Evolutionary conservation across 2,113 vertebrate species (phyloP).

Genomic region (Motacilla tschutschensis): DNA sequence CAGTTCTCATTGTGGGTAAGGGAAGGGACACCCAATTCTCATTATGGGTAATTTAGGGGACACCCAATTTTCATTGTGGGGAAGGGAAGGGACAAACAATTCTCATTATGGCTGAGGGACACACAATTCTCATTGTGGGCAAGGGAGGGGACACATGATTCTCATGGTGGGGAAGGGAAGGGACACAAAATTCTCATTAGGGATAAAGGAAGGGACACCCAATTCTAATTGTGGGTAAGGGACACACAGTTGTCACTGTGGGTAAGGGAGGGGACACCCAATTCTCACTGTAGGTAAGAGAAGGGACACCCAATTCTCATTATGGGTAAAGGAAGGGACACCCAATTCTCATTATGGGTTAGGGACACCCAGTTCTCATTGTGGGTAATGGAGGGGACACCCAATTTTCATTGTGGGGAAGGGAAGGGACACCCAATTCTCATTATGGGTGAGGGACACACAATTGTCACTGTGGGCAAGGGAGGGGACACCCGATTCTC

Average conservation of each 20-base stretch:
- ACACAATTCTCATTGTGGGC: not conserved
- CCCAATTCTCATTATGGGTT: no score
- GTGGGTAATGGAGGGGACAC: not conserved
- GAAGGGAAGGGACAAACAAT: not conserved
- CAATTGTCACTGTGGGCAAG: not conserved
- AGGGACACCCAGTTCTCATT: not conserved
- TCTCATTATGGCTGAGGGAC: not conserved
- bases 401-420: rapidly evolving
- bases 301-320: not conserved
- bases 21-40: not conserved
- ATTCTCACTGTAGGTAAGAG: not conserved
- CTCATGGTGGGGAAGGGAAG: not conserved
- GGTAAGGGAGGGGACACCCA: not conserved
- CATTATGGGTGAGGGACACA: no score
- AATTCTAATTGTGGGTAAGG: not conserved
- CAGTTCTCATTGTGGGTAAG: not conserved
- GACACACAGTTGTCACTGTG: not conserved
- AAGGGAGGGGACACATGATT: not conserved
- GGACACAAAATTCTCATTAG: not conserved
- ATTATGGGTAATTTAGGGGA: not conserved
- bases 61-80: not conserved
- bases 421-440: no score
- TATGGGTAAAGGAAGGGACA: no score
- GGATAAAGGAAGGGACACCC: not conserved
- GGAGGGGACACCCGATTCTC: no score